Conservation (phyloP, 2,113 vertebrate species). For the Scartelaos histophorus region DNA sequence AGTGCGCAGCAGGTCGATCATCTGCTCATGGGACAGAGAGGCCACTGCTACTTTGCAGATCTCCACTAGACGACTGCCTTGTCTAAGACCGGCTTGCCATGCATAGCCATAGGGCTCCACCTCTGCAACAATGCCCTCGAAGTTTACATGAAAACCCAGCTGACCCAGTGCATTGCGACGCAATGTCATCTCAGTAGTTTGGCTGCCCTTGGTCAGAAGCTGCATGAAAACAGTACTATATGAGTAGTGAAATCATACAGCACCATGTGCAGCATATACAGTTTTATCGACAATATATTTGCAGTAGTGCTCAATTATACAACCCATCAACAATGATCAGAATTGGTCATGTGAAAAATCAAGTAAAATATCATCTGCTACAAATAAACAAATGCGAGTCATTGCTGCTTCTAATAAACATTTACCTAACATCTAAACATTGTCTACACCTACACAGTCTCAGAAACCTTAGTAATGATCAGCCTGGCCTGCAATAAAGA, state of each 20-base stretch:
- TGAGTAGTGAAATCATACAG: neutral
- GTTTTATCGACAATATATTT: neutral
- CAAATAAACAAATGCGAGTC: neutral
- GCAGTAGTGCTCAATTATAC: neutral
- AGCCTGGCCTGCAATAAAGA: slow-evolving; percentile 41
- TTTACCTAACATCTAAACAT: slow-evolving; percentile 9
- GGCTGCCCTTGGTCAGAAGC: slow-evolving; percentile 92
- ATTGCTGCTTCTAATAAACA: slow-evolving; percentile 9
- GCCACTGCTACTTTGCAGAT: slow-evolving; percentile 96
- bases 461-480: slow-evolving; percentile 10
- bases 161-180: slow-evolving; percentile 92
- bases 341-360: no score
- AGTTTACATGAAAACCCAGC: slow-evolving; percentile 96
- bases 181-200: slow-evolving; percentile 93
- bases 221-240: slow-evolving; percentile 50
- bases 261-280: neutral
- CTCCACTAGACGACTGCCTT: slow-evolving; percentile 93
- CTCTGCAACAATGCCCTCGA: slow-evolving; percentile 94
- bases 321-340: neutral
- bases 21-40: slow-evolving; percentile 93
- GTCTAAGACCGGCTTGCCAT: slow-evolving; percentile 93
- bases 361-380: neutral
- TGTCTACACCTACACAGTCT: slow-evolving; percentile 11
- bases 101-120: slow-evolving; percentile 95
- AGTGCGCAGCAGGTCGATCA: slow-evolving; percentile 94